A percentile compares a stretch with the other conserved stretches of the same genome.
phyloP scores from a whole-genome alignment of 2,113 vertebrate genomes.

The Plestiodon gilberti region DNA sequence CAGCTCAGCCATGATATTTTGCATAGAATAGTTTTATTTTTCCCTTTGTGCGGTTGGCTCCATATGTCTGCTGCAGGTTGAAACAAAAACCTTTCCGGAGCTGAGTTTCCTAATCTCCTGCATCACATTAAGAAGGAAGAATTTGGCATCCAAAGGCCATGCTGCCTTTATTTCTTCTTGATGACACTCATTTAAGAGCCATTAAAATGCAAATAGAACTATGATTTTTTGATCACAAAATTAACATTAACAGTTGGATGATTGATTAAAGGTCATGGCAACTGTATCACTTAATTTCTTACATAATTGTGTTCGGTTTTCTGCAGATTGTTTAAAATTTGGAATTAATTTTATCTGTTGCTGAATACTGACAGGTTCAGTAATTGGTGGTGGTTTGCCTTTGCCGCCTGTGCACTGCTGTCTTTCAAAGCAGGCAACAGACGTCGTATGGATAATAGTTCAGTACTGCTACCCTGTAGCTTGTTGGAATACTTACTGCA shows the following conservation, averaged over 20 bases:
- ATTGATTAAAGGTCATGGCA: slow-evolving; percentile 86
- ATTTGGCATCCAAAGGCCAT: slow-evolving; percentile 81
- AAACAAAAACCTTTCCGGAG: slow-evolving; percentile 72
- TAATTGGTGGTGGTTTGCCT: slow-evolving; percentile 69
- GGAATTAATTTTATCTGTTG: slow-evolving; percentile 83
- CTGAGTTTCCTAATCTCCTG: slow-evolving; percentile 68
- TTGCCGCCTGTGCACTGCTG: neutral
- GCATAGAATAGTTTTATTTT: slow-evolving; percentile 72
- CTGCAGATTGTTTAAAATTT: slow-evolving; percentile 83
- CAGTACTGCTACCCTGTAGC: neutral
- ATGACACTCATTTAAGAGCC: slow-evolving; percentile 85
- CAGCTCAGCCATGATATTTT: slow-evolving; percentile 69
- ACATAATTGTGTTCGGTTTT: slow-evolving; percentile 83
- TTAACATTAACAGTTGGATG: slow-evolving; percentile 85
- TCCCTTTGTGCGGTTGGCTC: slow-evolving; percentile 69
- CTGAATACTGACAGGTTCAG: slow-evolving; percentile 75
- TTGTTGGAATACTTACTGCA: neutral
- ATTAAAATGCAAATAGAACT: slow-evolving; percentile 89
- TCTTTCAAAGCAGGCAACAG: slow-evolving; percentile 9
- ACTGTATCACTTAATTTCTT: slow-evolving; percentile 85
- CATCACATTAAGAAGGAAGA: slow-evolving; percentile 78
- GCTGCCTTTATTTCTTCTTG: slow-evolving; percentile 84
- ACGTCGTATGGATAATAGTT: slow-evolving; percentile 11
- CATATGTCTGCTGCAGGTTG: slow-evolving; percentile 67
- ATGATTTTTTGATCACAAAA: slow-evolving; percentile 88